Conservation (phyloP, 2,888 invertebrate genomes). For the Exocentrus adspersus region DNA sequence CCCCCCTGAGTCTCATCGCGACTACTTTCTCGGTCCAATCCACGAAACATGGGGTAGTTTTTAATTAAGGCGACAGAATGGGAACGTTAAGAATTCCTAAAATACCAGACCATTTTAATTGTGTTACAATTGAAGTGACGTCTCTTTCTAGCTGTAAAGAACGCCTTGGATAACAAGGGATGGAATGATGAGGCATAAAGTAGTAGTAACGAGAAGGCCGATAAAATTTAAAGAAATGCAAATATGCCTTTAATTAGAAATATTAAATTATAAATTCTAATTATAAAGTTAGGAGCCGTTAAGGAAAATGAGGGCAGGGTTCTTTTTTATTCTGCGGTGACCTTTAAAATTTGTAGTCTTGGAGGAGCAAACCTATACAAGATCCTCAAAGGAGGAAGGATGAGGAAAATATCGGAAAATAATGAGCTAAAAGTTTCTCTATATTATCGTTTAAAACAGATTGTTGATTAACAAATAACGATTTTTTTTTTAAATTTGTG, state of each 20-base stretch:
- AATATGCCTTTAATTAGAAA: slow-evolving; percentile 62
- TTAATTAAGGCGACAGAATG: slow-evolving; percentile 64
- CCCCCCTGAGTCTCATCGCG: slow-evolving; percentile 7
- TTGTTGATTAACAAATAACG: no score
- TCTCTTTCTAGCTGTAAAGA: slow-evolving; percentile 43
- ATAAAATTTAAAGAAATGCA: slow-evolving; percentile 55
- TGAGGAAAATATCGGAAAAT: no score
- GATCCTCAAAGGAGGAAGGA: no score
- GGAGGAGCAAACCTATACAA: no score
- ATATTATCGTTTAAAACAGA: no score
- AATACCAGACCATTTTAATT: slow-evolving; percentile 61
- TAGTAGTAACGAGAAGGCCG: slow-evolving; percentile 48
- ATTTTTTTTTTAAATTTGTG: no score
- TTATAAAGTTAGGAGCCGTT: slow-evolving; percentile 35
- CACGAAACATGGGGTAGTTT: slow-evolving; percentile 59
- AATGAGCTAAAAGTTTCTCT: no score
- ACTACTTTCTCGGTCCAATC: slow-evolving; percentile 46
- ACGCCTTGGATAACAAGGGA: slow-evolving; percentile 27
- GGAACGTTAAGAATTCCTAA: slow-evolving; percentile 63
- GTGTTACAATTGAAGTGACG: slow-evolving; percentile 56
- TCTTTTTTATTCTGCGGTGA: not conserved
- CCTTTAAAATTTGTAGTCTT: no score
- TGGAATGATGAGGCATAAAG: slow-evolving; percentile 44
- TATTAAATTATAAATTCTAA: slow-evolving; percentile 62
- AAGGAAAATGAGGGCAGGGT: slow-evolving; percentile 16